Evolutionary conservation across 2,113 vertebrate species (phyloP).

Genomic region (Mandrillus leucophaeus): DNA sequence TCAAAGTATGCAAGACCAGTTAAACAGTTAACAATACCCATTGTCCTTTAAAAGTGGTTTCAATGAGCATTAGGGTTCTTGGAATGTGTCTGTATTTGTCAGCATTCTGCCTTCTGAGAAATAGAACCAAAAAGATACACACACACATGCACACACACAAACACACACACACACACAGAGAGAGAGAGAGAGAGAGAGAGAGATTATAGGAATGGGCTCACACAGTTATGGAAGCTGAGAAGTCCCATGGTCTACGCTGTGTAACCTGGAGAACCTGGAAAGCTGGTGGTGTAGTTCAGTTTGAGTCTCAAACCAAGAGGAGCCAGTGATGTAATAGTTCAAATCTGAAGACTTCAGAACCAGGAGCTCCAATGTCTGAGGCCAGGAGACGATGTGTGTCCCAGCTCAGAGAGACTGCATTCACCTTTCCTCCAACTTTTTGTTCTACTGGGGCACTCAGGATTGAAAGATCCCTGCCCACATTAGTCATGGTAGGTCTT

Average conservation of each 20-base stretch:
- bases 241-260: not conserved
- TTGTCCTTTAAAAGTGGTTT: not conserved
- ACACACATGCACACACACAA: not conserved
- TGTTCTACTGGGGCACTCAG: not conserved
- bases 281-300: not conserved
- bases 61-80: not conserved
- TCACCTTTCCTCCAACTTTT: not conserved
- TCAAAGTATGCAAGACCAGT: not conserved
- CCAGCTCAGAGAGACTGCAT: not conserved
- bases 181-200: no score
- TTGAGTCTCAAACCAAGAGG: not conserved
- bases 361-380: not conserved
- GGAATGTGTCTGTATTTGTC: not conserved
- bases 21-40: slow-evolving; percentile 4
- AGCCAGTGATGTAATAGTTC: not conserved
- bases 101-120: not conserved
- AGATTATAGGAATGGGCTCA: not conserved
- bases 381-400: not conserved
- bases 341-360: not conserved
- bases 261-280: not conserved
- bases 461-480: not conserved
- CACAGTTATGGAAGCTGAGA: not conserved
- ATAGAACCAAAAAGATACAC: not conserved
- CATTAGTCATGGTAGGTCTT: not conserved
- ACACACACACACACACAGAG: not conserved